phyloP scores from a whole-genome alignment of 1,140 invertebrate genomes.

The Gerris buenoi region DNA sequence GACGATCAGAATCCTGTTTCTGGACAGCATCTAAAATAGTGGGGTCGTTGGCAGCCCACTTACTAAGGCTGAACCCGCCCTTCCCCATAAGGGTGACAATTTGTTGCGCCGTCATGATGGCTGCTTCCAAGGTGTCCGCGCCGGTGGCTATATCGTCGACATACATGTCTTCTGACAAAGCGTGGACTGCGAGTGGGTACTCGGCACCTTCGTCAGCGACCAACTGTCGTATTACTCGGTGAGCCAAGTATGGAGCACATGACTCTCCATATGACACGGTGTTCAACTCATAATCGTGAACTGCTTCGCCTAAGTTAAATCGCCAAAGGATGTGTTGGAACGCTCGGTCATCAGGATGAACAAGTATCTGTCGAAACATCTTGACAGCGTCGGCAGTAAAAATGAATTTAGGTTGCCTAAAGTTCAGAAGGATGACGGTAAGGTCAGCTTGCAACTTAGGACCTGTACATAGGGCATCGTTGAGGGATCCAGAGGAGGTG shows the following conservation, averaged over 20 bases:
- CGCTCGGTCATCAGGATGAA: too few relatives aligned
- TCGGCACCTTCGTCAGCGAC: constrained; percentile 20
- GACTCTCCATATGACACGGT: constrained; percentile 29
- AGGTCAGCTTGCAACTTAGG: too few relatives aligned
- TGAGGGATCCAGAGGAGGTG: too few relatives aligned
- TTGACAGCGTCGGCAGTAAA: too few relatives aligned
- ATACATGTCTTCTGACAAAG: constrained; percentile 29
- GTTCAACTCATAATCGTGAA: constrained; percentile 23
- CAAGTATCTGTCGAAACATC: too few relatives aligned
- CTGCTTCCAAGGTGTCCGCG: constrained; percentile 15
- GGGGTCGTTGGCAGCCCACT: constrained; percentile 12
- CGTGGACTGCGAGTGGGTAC: constrained; percentile 20
- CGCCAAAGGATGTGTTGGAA: constrained; percentile 23
- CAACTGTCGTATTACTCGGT: constrained; percentile 24
- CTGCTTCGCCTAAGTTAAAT: not conserved
- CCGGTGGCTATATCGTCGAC: constrained; percentile 32
- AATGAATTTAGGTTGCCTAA: too few relatives aligned
- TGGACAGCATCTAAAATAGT: constrained; percentile 1
- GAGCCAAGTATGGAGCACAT: constrained; percentile 26
- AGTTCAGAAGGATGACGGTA: too few relatives aligned
- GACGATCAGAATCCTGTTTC: not conserved
- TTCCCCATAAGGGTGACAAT: too few relatives aligned
- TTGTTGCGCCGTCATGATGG: constrained; percentile 12
- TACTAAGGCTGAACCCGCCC: constrained; percentile 18
- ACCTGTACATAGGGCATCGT: too few relatives aligned